phyloP scores from a whole-genome alignment of 2,797 vertebrate genomes.

The Crenichthys baileyi region DNA sequence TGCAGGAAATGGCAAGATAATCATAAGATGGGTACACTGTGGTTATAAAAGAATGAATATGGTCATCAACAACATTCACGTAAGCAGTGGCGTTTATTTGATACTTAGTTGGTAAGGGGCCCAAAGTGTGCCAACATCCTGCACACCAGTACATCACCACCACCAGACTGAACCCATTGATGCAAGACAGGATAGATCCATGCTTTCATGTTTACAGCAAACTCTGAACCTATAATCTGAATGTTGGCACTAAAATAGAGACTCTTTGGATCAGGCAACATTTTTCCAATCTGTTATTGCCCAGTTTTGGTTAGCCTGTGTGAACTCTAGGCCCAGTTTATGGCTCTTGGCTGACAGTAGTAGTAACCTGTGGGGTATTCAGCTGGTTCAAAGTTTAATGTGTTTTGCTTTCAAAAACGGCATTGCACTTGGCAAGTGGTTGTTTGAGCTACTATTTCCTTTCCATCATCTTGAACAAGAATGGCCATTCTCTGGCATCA shows the following conservation, averaged over 20 bases:
- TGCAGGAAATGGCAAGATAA: too few species aligned
- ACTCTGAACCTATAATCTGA: not conserved
- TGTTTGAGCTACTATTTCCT: not conserved
- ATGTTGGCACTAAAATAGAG: not conserved
- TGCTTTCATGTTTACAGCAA: not conserved
- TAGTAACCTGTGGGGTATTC: not conserved
- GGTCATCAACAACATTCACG: too few species aligned
- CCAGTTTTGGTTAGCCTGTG: not conserved
- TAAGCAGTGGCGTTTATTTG: too few species aligned
- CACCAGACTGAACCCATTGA: too few species aligned
- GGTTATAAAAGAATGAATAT: too few species aligned
- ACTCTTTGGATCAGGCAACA: not conserved
- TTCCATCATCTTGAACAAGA: not conserved
- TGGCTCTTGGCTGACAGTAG: not conserved
- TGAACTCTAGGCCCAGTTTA: not conserved
- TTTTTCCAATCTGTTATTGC: slow-evolving; percentile 2
- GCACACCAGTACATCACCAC: too few species aligned
- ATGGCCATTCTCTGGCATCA: not conserved
- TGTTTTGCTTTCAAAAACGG: not conserved
- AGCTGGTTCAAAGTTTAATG: not conserved
- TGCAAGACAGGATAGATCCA: not conserved
- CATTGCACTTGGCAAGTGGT: not conserved
- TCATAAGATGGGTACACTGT: too few species aligned
- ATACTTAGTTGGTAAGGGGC: too few species aligned
- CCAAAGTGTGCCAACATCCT: too few species aligned